Evolutionary conservation across 2,888 invertebrate genomes (phyloP), one percentile per base, ranked within the genome.

Genomic region (Sepiola atlantica): DNA sequence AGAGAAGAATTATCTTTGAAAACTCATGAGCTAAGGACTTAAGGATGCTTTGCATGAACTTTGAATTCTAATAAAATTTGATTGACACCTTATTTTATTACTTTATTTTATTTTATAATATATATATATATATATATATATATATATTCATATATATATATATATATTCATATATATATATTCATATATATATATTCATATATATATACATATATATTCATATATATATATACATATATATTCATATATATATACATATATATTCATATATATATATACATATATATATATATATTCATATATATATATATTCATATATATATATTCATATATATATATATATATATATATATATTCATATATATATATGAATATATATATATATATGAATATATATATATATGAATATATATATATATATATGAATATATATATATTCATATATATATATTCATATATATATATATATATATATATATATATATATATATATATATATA

Each of bases 161-260:
- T 90, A 90, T 16, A 16, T 90, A 16, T 0, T 0, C 12, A 90
- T 90, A 90, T 90, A 90, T 90, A 90, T 90, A 90, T 90, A 21
- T 90, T n/a, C 32, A 90, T 90, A 90, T 90, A 90, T 90, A 90
- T 90, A 90, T 90, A 90, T 90, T 10, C 32, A 90, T 90, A 90
- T 90, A 90, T 90, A 90, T 90, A 90, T 90, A 90, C 18, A 90
- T 18, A 32, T 90, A 90, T 90, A 90, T 90, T n/a, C 32, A 90
- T 90, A 90, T 90, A 90, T 90, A 90, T 90, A 90, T 90, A 90
- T 90, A 90, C 32, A 90, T 90, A 90, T 90, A 18, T 90, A 90
- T 90, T n/a, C 32, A 18, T 90, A 90, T 90, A 90, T 32, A 90
- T 18, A 90, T 8, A 90, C 18, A 90, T 18, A 90, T 18, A 90